These are phyloP conservation scores for Sebastes kiyomatsui DNA, from an alignment of 2,797 vertebrate species.

Conservation along the genomic window DNA sequence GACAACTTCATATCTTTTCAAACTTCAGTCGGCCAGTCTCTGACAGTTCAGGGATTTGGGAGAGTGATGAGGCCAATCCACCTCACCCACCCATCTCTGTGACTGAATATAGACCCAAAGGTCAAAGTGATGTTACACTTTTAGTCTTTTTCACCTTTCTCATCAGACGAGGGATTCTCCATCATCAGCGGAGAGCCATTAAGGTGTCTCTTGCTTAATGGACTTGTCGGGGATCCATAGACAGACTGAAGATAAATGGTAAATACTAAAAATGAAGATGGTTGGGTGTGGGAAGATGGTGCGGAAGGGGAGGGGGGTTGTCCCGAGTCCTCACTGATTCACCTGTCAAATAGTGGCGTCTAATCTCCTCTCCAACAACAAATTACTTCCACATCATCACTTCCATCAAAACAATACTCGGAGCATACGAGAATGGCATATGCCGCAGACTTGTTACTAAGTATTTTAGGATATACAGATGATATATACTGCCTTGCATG, in stretches of 20 bases:
- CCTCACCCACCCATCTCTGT: conserved; percentile 33
- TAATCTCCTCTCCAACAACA: conserved; percentile 75
- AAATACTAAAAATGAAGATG: conserved; percentile 82
- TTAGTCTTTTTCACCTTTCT: conserved; percentile 76
- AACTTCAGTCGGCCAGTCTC: conserved; percentile 19
- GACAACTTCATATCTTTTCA: conserved; percentile 5
- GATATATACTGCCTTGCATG: conserved; percentile 14
- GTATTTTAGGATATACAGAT: conserved; percentile 23
- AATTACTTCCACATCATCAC: conserved; percentile 70
- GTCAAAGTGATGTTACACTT: conserved; percentile 73
- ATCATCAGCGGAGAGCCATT: conserved; percentile 80
- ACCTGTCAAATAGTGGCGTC: conserved; percentile 73
- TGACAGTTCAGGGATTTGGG: conserved; percentile 30
- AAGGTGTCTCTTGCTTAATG: conserved; percentile 83
- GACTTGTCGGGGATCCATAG: conserved; percentile 81
- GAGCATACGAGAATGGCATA: conserved; percentile 41
- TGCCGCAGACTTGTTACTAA: conserved; percentile 27
- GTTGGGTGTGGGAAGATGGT: conserved; percentile 66
- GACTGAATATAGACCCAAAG: conserved; percentile 65
- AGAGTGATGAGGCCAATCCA: conserved; percentile 46
- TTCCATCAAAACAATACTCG: conserved; percentile 66
- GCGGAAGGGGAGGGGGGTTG: conserved; percentile 46
- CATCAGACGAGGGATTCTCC: conserved; percentile 78
- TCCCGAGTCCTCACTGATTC: conserved; percentile 77
- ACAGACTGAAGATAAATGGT: conserved; percentile 81